Evolutionary conservation across 2,113 vertebrate genomes (phyloP).

Genomic region (Nyctibius bracteatus): DNA sequence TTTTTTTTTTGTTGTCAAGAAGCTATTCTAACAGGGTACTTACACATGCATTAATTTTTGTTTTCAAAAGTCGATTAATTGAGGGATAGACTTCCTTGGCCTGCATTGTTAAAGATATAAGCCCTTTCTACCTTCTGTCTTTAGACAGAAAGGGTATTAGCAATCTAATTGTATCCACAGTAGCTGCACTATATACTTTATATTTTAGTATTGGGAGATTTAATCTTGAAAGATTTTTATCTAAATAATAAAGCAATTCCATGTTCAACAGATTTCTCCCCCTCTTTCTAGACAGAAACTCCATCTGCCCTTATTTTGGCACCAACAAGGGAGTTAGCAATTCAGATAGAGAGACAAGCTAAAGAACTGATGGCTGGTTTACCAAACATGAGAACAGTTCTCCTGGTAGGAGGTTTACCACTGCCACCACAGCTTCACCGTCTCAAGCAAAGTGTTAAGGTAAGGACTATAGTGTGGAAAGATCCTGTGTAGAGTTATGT

Average conservation of each 20-base stretch:
- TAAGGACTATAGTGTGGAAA: neutral
- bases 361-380: conserved; percentile 89
- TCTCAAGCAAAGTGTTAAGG: conserved; percentile 88
- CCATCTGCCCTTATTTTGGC: conserved; percentile 86
- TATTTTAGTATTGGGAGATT: neutral
- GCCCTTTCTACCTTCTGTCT: neutral
- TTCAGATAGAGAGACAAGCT: conserved; percentile 92
- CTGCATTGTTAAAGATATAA: neutral
- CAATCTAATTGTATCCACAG: neutral
- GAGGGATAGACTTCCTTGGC: neutral
- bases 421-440: conserved; percentile 91
- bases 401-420: conserved; percentile 92
- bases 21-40: neutral
- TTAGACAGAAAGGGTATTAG: neutral
- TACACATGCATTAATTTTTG: neutral
- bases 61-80: neutral
- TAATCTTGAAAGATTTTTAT: neutral
- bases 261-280: neutral
- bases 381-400: conserved; percentile 88
- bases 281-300: conserved; percentile 43
- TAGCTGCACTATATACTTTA: neutral
- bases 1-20: neutral
- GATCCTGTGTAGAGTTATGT: neutral
- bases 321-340: conserved; percentile 91
- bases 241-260: neutral